Evolutionary conservation across 2,113 vertebrate genomes (phyloP).

Genomic region (Bettongia penicillata): DNA sequence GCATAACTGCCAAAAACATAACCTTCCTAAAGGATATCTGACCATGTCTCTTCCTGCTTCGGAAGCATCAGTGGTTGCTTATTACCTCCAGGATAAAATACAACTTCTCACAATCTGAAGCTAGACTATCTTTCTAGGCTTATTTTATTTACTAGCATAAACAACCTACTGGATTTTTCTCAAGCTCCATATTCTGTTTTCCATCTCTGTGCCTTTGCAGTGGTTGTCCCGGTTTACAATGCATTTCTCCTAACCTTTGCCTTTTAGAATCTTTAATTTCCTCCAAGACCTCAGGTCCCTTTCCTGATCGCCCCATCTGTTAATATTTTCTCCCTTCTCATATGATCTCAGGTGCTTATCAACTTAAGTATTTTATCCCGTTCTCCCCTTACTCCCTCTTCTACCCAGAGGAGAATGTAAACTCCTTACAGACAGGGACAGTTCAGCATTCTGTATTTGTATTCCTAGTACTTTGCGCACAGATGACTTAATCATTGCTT

Average conservation of each 20-base stretch:
- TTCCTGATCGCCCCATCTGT: background rate
- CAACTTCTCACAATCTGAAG: background rate
- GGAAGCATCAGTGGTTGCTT: background rate
- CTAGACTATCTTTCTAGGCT: background rate
- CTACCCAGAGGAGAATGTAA: too few species aligned
- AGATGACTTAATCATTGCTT: too few species aligned
- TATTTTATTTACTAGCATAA: background rate
- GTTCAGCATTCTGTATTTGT: too few species aligned
- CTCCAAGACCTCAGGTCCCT: background rate
- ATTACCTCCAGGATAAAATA: background rate
- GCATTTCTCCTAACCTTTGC: background rate
- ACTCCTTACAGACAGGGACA: too few species aligned
- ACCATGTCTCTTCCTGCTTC: background rate
- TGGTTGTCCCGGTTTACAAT: background rate
- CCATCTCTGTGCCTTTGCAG: too few species aligned
- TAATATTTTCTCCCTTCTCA: background rate
- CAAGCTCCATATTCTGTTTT: background rate
- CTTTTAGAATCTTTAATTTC: background rate
- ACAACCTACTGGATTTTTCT: background rate
- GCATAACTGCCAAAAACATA: too few species aligned
- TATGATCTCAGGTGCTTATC: background rate
- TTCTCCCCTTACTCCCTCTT: too few species aligned
- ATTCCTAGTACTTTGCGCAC: too few species aligned
- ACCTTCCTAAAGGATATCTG: background rate
- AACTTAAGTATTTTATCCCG: too few species aligned